Evolutionary conservation across 2,113 vertebrate species (phyloP), one percentile per base, ranked within the genome.

Genomic region (Corythornis madagascariensis): DNA sequence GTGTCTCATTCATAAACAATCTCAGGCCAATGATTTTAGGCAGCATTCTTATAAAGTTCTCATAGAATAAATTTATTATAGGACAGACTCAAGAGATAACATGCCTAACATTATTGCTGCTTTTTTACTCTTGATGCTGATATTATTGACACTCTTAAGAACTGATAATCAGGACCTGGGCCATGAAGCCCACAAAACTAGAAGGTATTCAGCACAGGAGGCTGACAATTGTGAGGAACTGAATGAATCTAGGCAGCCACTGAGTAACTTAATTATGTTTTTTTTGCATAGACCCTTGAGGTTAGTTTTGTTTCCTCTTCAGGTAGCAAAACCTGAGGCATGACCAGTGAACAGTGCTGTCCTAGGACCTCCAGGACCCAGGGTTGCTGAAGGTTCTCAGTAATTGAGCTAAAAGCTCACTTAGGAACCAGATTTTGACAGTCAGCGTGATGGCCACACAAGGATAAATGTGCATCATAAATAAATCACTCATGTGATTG

Each of bases 261-360:
- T 59, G 31, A 1, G 0, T 33, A 43, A 61, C 50, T 67, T 69
- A 40, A 2, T 6, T 22, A 2, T 5, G 33, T 2, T 15, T 52
- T 52, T 50, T 86, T 79, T 79, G 29, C n/a, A 16, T n/a, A 35
- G 55, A 22, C 33, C 18, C 12, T 55, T 55, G 50, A n/a, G 31
- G 40, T 33, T 65, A 16, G 18, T 45, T 55, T 26, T 80, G 16
- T 47, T 83, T 25, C 13, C 13, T 53, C 43, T 78, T 47, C 38
- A 31, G 55, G 28, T 24, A 69, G 61, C 61, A 86, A 63, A 75
- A 35, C 21, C 48, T 50, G 33, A 73, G 29, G 55, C 5, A 7
- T 56, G 61, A 72, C 25, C 25, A 50, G 18, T 1, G 0, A 64
- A 22, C 15, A 59, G 22, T 8, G 22, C 24, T 78, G 67, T 47